These are phyloP conservation scores for Caligus rogercresseyi DNA, from an alignment of 1,140 invertebrate species.

Conservation along the genomic window DNA sequence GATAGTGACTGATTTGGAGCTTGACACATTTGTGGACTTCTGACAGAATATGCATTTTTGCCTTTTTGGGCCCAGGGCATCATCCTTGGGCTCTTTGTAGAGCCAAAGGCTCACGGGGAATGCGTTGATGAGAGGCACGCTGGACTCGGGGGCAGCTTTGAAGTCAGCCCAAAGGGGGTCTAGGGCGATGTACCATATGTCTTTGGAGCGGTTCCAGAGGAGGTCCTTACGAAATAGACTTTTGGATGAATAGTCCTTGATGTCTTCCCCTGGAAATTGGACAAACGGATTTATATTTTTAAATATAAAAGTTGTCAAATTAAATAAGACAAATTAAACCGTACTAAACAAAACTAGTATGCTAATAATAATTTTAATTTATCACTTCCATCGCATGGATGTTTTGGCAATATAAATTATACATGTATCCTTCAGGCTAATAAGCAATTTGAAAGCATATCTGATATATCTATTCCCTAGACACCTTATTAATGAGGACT, in stretches of 20 bases:
- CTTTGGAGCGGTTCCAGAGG: constrained; percentile 29
- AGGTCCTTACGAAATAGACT: constrained; percentile 15
- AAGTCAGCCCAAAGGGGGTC: constrained; percentile 89
- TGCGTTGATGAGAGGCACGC: constrained; percentile 68
- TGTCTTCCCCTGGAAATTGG: not conserved
- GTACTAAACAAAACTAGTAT: too few species aligned
- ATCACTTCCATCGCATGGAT: too few species aligned
- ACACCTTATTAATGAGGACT: too few species aligned
- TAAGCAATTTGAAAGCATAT: too few species aligned
- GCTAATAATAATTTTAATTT: too few species aligned
- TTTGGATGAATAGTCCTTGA: not conserved
- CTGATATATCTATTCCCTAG: too few species aligned
- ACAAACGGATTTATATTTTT: not conserved
- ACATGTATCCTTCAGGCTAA: too few species aligned
- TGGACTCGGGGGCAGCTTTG: constrained; percentile 47
- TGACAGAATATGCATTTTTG: constrained; percentile 39
- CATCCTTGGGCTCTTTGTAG: constrained; percentile 28
- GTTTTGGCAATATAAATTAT: too few species aligned
- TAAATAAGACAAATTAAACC: too few species aligned
- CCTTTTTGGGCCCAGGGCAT: constrained; percentile 19
- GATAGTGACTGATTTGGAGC: constrained; percentile 77
- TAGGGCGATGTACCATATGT: constrained; percentile 67
- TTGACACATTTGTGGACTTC: constrained; percentile 55
- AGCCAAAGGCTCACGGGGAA: constrained; percentile 68
- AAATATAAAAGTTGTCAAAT: not conserved